Percentiles rank a stretch among this genome's conserved stretches.
Conservation (phyloP, 2,888 invertebrate genomes). For the Sminthurides aquaticus region DNA sequence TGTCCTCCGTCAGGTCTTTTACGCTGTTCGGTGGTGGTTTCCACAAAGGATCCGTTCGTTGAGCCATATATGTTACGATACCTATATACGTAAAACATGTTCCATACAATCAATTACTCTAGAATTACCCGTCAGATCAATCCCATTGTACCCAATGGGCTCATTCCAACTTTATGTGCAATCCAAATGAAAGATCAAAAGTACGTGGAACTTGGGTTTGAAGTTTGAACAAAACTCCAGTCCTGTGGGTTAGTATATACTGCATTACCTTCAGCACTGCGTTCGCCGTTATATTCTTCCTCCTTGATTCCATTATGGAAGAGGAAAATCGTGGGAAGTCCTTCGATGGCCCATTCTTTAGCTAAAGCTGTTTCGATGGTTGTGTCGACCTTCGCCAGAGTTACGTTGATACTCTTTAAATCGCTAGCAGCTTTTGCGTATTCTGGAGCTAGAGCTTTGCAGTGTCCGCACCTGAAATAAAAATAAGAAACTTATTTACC, state of each 20-base stretch:
- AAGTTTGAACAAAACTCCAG: no score
- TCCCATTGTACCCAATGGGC: background rate
- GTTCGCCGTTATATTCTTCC: constrained; percentile 48
- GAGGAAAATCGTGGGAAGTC: constrained; percentile 53
- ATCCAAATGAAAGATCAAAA: no score
- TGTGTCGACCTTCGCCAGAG: constrained; percentile 51
- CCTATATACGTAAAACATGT: no score
- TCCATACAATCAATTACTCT: no score
- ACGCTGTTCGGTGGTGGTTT: constrained; percentile 53
- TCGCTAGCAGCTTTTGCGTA: constrained; percentile 52
- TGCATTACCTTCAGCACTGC: constrained; percentile 48
- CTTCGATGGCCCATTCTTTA: constrained; percentile 48
- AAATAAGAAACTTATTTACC: no score
- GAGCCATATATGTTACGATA: constrained; percentile 51
- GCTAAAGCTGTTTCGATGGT: constrained; percentile 49
- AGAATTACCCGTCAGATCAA: no score
- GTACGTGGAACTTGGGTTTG: no score
- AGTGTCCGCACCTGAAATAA: constrained; percentile 57
- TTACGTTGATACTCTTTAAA: constrained; percentile 46
- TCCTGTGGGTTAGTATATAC: no score
- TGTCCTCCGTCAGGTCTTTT: constrained; percentile 49
- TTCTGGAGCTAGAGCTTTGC: constrained; percentile 53
- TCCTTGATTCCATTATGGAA: constrained; percentile 50
- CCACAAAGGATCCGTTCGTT: constrained; percentile 51
- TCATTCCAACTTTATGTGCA: constrained; percentile 9